Conservation (phyloP, 2,113 vertebrate genomes). For the Ctenomys sociabilis region DNA sequence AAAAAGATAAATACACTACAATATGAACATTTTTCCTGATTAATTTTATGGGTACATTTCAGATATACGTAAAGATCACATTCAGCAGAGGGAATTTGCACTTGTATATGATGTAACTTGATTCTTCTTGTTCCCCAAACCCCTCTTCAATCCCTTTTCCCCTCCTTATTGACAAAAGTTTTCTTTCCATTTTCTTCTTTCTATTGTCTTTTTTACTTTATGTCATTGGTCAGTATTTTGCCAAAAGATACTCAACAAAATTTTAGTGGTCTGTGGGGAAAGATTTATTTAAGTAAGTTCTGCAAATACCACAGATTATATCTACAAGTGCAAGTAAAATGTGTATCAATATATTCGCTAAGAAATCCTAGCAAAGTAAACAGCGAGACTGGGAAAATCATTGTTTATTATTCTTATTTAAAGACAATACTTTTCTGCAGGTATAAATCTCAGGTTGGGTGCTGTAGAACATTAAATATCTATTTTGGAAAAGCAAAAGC, state of each 20-base stretch:
- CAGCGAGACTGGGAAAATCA: background rate
- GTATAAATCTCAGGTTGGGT: background rate
- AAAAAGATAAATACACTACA: background rate
- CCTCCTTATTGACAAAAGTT: background rate
- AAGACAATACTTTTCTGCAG: background rate
- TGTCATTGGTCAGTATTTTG: background rate
- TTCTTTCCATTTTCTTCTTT: background rate
- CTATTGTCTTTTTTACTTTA: background rate
- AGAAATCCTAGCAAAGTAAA: background rate
- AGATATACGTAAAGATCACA: no score
- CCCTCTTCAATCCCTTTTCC: no score
- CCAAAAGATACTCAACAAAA: background rate
- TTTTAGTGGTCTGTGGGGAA: background rate
- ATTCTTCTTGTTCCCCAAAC: no score
- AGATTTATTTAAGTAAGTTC: background rate
- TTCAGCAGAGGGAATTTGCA: no score
- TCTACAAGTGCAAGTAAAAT: background rate
- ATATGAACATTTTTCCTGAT: background rate
- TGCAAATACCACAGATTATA: background rate
- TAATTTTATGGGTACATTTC: no score
- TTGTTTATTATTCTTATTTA: background rate
- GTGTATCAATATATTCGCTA: background rate
- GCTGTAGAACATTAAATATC: background rate
- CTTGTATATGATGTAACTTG: no score
- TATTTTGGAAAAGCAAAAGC: background rate